Conservation (phyloP, 2,797 vertebrate species). For the Oryzias dopingdopingensis region DNA sequence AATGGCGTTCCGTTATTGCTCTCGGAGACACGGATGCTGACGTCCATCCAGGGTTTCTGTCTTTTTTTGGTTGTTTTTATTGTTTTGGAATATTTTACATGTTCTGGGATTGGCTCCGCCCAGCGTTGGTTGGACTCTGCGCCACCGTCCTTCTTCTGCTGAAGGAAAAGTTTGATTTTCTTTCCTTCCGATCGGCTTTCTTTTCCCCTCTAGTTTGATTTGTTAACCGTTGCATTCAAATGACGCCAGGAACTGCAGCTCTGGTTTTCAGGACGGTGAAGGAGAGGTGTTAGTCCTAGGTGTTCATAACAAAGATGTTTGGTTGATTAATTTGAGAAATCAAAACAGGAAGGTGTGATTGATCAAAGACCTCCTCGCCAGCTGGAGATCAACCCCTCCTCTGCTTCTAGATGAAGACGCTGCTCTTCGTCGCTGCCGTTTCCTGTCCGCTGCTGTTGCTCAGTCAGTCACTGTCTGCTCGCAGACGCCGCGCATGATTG, state of each 20-base stretch:
- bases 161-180: no score
- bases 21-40: no score
- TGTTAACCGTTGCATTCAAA: slow-evolving; percentile 58
- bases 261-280: slow-evolving; percentile 50
- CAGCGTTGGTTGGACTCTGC: no score
- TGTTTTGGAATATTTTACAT: no score
- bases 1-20: slow-evolving; percentile 46
- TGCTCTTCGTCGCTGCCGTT: slow-evolving; percentile 50
- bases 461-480: slow-evolving; percentile 78
- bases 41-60: slow-evolving; percentile 4
- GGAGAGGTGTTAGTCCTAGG: slow-evolving; percentile 61
- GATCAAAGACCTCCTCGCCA: slow-evolving; percentile 18
- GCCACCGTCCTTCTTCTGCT: no score
- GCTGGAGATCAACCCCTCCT: slow-evolving; percentile 17
- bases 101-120: no score
- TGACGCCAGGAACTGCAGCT: slow-evolving; percentile 12
- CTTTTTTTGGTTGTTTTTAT: slow-evolving; percentile 14
- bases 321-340: slow-evolving; percentile 52
- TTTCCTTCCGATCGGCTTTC: slow-evolving; percentile 17
- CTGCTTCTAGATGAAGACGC: slow-evolving; percentile 40
- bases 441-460: slow-evolving; percentile 75
- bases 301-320: slow-evolving; percentile 62
- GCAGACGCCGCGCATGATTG: slow-evolving; percentile 33
- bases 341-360: slow-evolving; percentile 32
- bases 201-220: slow-evolving; percentile 56